Base-by-base conservation (phyloP, 2,113 vertebrate species). In the Polyodon spathula region DNA sequence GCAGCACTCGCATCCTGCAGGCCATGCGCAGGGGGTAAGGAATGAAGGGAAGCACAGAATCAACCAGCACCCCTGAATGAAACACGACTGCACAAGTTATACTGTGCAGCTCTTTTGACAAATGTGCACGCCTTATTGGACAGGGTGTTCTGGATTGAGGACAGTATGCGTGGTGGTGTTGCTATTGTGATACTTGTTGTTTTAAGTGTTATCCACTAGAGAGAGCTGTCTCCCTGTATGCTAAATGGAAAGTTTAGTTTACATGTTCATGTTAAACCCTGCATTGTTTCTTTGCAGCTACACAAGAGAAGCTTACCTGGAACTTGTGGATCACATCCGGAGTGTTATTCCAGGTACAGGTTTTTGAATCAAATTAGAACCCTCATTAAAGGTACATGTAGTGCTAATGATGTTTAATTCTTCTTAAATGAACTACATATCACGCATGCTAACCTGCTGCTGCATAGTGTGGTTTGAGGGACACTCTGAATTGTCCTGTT, bases 1-100 rank as follows among this genome's bases (percentile, higher is more conserved):
- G 96, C 48, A 99, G 96, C 79, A 90, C 72, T 1, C 72, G 69
- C 3, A 75, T 99, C n/a, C 83, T 99, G 61, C 81, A 88, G 64
- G 83, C 90, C 62, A 97, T 98, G 95, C 81, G 86, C 1, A 86
- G 95, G 0, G 95, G 95, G 96, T 98, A 67, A 84, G 78, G n/a
- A n/a, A n/a, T n/a, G n/a, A n/a, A n/a, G n/a, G n/a, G n/a, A n/a
- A n/a, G n/a, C n/a, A n/a, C n/a, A n/a, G n/a, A n/a, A n/a, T n/a
- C n/a, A n/a, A n/a, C n/a, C n/a, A n/a, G n/a, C n/a, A n/a, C n/a
- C n/a, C n/a, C n/a, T n/a, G n/a, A n/a, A n/a, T n/a, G n/a, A n/a
- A n/a, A n/a, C n/a, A n/a, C n/a, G n/a, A n/a, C n/a, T n/a, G n/a
- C n/a, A n/a, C n/a, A n/a, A n/a, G n/a, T n/a, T n/a, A n/a, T n/a